These are phyloP conservation scores for Melanotaenia trifasciata DNA, from an alignment of 2,797 vertebrate species.

Conservation along the genomic window DNA sequence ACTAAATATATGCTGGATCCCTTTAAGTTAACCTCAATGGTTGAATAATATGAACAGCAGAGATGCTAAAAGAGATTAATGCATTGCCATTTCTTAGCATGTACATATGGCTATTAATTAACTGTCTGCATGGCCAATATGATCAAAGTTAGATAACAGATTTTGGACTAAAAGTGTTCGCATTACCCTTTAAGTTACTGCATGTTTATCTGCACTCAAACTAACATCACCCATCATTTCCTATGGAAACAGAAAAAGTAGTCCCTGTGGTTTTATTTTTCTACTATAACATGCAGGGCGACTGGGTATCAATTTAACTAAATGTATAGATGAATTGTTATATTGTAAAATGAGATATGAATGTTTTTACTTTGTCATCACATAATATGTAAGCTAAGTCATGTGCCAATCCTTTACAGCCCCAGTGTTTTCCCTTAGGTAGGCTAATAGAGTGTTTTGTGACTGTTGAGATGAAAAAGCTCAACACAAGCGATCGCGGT, in stretches of 20 bases:
- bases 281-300: too few relatives aligned
- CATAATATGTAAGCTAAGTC: slow-evolving; percentile 19
- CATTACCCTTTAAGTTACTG: neutral
- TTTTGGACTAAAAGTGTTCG: neutral
- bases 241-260: neutral
- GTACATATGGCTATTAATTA: neutral
- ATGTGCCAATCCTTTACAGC: slow-evolving; percentile 22
- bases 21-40: neutral
- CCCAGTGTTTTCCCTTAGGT: slow-evolving; percentile 41
- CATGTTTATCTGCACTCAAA: neutral
- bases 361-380: slow-evolving; percentile 17
- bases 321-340: slow-evolving; percentile 4
- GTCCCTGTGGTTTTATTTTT: neutral
- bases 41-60: neutral
- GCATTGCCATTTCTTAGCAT: neutral
- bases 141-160: neutral
- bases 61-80: neutral
- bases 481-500: neutral
- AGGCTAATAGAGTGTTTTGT: slow-evolving; percentile 45
- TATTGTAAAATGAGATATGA: neutral
- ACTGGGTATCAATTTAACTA: neutral
- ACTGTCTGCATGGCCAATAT: neutral
- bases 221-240: neutral
- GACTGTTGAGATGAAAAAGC: slow-evolving; percentile 36
- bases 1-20: neutral